phyloP scores from a whole-genome alignment of 2,888 invertebrate species.

The Acleris sparsana region DNA sequence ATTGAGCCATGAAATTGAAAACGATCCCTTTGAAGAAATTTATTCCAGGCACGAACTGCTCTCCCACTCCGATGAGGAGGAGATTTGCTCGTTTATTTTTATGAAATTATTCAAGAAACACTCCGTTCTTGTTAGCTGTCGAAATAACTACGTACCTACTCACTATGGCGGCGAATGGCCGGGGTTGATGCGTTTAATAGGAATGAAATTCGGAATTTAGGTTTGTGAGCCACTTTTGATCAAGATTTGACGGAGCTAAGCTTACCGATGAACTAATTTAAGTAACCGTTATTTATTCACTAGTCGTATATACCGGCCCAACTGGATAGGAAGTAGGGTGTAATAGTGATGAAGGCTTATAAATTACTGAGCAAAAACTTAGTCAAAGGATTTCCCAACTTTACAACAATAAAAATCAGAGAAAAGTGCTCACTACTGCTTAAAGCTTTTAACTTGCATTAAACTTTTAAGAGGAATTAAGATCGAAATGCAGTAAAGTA shows the following conservation, averaged over 20 bases:
- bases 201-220: too few relatives aligned
- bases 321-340: background rate
- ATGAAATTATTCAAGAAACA: constrained; percentile 80
- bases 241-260: too few relatives aligned
- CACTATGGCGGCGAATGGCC: constrained; percentile 12
- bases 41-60: constrained; percentile 82
- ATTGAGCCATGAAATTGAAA: constrained; percentile 84
- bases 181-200: background rate
- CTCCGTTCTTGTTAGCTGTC: constrained; percentile 63
- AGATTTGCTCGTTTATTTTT: constrained; percentile 83
- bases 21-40: constrained; percentile 83
- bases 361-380: constrained; percentile 49
- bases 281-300: too few relatives aligned
- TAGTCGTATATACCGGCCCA: too few relatives aligned
- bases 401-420: constrained; percentile 59
- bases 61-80: constrained; percentile 74
- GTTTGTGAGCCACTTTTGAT: too few relatives aligned
- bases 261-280: too few relatives aligned
- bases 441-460: constrained; percentile 73
- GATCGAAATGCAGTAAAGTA: constrained; percentile 63
- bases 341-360: constrained; percentile 39
- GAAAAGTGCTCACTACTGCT: constrained; percentile 63
- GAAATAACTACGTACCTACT: constrained; percentile 43
- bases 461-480: constrained; percentile 71
- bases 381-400: constrained; percentile 49